phyloP scores from a whole-genome alignment of 2,113 vertebrate species.

The Fregetta grallaria region DNA sequence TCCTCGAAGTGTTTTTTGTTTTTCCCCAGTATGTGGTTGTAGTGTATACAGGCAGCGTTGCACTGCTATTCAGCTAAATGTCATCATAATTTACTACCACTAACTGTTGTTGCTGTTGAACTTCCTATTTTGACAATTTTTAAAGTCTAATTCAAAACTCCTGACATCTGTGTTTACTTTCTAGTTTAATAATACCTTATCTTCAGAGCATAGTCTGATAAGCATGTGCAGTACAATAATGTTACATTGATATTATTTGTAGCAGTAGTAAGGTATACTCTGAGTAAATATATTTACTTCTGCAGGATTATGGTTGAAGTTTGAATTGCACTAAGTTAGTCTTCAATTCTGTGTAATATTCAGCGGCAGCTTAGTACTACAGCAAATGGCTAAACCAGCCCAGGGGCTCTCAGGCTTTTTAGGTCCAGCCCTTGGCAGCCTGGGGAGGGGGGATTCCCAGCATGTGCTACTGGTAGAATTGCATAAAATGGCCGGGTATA shows the following conservation, averaged over 20 bases:
- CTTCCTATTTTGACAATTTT: constrained; percentile 65
- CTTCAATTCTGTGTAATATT: background rate
- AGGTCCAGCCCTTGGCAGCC: background rate
- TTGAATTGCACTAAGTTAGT: background rate
- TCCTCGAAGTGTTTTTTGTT: background rate
- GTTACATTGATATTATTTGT: constrained; percentile 35
- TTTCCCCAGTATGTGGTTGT: background rate
- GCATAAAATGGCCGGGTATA: background rate
- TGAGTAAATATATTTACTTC: constrained; percentile 2
- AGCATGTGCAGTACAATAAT: constrained; percentile 24
- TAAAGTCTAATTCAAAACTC: constrained; percentile 60
- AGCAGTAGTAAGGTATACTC: background rate
- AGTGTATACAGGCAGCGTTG: background rate
- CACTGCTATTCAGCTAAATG: background rate
- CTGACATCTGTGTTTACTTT: constrained; percentile 71
- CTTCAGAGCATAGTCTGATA: constrained; percentile 47
- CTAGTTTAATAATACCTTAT: constrained; percentile 59
- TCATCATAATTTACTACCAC: constrained; percentile 16
- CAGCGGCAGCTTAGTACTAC: fast-evolving
- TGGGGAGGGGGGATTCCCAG: background rate
- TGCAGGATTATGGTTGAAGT: background rate
- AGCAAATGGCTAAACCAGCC: background rate
- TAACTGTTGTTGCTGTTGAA: constrained; percentile 44
- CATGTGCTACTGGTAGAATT: background rate
- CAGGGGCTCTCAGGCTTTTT: background rate